These are phyloP conservation scores for Drosophila mettleri DNA, from an alignment of 2,888 invertebrate genomes.

Conservation along the genomic window DNA sequence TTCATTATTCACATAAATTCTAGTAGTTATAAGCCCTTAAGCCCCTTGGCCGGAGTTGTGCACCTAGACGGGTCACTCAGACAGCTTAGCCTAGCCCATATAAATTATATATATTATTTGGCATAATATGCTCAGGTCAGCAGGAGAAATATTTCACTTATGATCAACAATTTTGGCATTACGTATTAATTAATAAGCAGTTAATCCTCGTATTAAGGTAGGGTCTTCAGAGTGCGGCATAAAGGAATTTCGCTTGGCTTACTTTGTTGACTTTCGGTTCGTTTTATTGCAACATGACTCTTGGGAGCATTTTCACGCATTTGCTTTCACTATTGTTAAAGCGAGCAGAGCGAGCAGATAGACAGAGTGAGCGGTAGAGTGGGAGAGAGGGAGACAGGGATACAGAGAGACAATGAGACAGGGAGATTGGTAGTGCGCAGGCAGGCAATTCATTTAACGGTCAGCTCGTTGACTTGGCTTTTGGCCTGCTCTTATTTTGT, in stretches of 20 bases:
- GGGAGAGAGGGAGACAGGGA: neutral
- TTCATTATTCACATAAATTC: neutral
- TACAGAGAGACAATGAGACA: too few species aligned
- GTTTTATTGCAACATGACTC: constrained; percentile 41
- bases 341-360: neutral
- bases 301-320: constrained; percentile 32
- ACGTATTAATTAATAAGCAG: constrained; percentile 2
- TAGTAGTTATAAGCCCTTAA: neutral
- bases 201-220: neutral
- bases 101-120: too few species aligned
- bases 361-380: neutral
- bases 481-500: constrained; percentile 24
- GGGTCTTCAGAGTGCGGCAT: neutral
- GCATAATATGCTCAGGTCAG: neutral
- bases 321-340: constrained; percentile 14
- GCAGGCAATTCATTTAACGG: constrained; percentile 56
- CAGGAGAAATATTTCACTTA: neutral
- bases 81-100: neutral
- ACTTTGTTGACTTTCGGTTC: constrained; percentile 16
- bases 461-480: constrained; percentile 61
- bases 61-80: neutral
- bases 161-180: neutral
- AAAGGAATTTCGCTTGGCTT: neutral
- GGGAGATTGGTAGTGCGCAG: neutral
- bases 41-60: neutral